phyloP scores from a whole-genome alignment of 35 echinoderm and acorn worm species.

The Antedon bifida region DNA sequence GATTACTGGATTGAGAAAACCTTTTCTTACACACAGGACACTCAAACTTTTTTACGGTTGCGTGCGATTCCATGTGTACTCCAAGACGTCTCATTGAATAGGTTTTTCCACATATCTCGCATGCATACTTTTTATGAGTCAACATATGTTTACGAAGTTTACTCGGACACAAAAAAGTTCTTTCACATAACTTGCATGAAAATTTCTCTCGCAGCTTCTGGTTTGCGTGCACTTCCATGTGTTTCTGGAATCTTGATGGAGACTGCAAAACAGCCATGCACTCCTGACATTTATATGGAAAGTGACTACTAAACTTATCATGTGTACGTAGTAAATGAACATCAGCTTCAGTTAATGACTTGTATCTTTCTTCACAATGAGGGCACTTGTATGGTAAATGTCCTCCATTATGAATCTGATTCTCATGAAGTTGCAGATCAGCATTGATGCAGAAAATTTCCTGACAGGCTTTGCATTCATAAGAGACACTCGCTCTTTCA shows the following conservation, averaged over 20 bases:
- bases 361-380: background rate
- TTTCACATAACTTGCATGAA: background rate
- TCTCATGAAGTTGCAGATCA: background rate
- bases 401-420: background rate
- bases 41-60: constrained; percentile 23
- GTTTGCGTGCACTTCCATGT: background rate
- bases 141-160: background rate
- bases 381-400: background rate
- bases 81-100: background rate
- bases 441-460: background rate
- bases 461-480: background rate
- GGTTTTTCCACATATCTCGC: background rate
- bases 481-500: background rate
- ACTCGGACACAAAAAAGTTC: background rate
- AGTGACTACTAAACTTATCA: background rate
- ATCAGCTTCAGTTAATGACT: background rate
- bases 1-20: constrained; percentile 43
- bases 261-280: background rate
- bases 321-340: background rate
- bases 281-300: background rate
- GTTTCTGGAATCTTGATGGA: background rate
- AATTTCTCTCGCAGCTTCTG: background rate
- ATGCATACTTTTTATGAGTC: background rate
- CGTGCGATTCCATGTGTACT: constrained; percentile 15
- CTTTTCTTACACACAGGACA: constrained; percentile 33